These are phyloP conservation scores for Heloderma charlesbogerti DNA, from an alignment of 2,113 vertebrate genomes.

Conservation along the genomic window DNA sequence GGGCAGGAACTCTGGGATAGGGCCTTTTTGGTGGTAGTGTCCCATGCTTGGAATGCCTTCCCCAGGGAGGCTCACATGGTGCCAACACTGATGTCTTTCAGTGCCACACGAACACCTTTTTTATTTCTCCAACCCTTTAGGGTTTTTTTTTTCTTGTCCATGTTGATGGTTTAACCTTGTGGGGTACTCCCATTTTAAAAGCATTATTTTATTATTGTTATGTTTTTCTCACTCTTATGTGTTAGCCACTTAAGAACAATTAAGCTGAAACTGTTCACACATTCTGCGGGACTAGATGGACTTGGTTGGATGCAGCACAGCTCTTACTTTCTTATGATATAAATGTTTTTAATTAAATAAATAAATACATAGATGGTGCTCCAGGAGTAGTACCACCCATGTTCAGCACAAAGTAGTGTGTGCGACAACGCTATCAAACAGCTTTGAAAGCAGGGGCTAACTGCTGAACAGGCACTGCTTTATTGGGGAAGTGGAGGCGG, in stretches of 20 bases:
- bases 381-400: no score
- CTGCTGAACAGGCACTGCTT: background rate
- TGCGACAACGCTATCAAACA: background rate
- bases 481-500: background rate
- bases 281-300: no score
- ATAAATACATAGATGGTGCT: background rate
- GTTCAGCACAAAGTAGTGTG: background rate
- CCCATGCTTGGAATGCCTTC: background rate
- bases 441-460: background rate
- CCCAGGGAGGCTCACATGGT: background rate
- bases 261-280: background rate
- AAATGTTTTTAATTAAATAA: background rate
- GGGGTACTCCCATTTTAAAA: background rate
- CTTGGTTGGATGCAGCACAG: no score
- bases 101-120: background rate
- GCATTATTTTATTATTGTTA: background rate
- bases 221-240: background rate
- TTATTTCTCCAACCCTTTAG: background rate
- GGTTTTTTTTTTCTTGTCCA: background rate
- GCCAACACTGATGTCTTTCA: background rate
- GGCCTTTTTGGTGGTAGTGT: no score
- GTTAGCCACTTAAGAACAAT: background rate
- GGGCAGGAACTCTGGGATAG: no score
- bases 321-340: background rate
- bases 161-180: background rate